These are phyloP conservation scores for Cryptotis parvus DNA, from an alignment of 2,113 vertebrate species.

Conservation along the genomic window DNA sequence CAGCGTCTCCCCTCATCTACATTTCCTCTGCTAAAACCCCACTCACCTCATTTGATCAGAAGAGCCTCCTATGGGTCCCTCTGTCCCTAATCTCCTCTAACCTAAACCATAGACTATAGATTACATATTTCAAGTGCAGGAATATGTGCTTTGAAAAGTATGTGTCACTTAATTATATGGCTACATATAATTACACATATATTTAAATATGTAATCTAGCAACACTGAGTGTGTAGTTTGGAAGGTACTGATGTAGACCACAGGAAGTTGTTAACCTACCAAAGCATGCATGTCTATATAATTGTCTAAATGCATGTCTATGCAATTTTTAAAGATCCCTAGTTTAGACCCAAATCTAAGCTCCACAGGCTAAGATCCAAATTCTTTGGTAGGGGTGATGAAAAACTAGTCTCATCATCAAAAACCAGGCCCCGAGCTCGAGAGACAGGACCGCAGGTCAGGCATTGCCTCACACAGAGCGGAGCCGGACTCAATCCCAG, in stretches of 20 bases:
- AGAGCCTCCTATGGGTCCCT: neutral
- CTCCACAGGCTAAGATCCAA: conserved; percentile 26
- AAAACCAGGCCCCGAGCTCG: too few relatives aligned
- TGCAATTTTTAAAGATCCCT: neutral
- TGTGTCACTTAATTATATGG: neutral
- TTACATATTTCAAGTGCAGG: neutral
- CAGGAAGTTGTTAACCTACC: conserved; percentile 8
- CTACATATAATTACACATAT: neutral
- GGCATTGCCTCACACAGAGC: too few relatives aligned
- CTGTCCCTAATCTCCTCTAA: neutral
- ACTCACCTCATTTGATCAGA: neutral
- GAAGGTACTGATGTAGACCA: neutral
- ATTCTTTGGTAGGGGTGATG: neutral
- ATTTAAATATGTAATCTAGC: conserved; percentile 1
- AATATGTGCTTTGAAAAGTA: neutral
- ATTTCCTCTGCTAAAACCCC: neutral
- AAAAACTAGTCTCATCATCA: too few relatives aligned
- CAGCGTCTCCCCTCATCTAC: neutral
- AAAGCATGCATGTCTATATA: neutral
- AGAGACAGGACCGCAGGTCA: neutral
- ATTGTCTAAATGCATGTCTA: too few relatives aligned
- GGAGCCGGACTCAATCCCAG: too few relatives aligned
- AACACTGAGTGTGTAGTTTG: conserved; percentile 13
- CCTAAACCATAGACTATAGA: conserved; percentile 27
- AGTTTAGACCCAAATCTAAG: conserved; percentile 27